Percentiles rank a stretch among this genome's conserved stretches.
phyloP scores from a whole-genome alignment of 2,797 vertebrate species.

The Hemibagrus guttatus region DNA sequence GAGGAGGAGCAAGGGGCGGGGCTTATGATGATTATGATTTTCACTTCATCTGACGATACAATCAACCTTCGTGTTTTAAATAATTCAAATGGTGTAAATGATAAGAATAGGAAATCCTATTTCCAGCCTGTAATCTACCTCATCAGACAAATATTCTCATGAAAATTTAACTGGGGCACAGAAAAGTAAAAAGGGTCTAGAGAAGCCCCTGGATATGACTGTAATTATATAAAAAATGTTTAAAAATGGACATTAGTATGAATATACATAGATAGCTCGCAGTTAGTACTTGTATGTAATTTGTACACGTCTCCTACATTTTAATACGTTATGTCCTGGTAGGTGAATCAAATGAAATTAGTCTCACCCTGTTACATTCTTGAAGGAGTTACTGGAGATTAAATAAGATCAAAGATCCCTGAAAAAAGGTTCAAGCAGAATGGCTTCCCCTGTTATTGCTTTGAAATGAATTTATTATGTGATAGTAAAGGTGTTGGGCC shows the following conservation, averaged over 20 bases:
- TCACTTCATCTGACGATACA: no score
- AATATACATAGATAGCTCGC: not conserved
- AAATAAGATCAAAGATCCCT: constrained; percentile 20
- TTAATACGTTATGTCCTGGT: not conserved
- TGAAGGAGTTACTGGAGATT: not conserved
- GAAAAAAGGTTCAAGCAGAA: not conserved
- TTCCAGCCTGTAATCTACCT: no score
- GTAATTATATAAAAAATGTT: not conserved
- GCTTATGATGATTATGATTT: no score
- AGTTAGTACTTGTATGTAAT: not conserved
- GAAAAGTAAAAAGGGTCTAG: no score
- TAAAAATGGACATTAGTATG: not conserved
- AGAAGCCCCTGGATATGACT: no score
- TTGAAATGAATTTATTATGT: constrained; percentile 1
- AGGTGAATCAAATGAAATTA: not conserved
- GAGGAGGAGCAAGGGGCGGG: no score
- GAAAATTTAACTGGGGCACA: no score
- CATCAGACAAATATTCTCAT: no score
- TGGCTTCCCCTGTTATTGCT: not conserved
- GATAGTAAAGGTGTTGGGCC: not conserved
- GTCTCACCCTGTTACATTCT: not conserved
- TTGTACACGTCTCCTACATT: not conserved
- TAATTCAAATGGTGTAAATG: no score
- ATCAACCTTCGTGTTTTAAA: no score
- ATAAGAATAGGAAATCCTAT: no score